A percentile compares a stretch with the other conserved stretches of the same genome.
These are phyloP conservation scores for Clarias batrachus DNA, from an alignment of 2,113 vertebrate genomes.

Conservation along the genomic window DNA sequence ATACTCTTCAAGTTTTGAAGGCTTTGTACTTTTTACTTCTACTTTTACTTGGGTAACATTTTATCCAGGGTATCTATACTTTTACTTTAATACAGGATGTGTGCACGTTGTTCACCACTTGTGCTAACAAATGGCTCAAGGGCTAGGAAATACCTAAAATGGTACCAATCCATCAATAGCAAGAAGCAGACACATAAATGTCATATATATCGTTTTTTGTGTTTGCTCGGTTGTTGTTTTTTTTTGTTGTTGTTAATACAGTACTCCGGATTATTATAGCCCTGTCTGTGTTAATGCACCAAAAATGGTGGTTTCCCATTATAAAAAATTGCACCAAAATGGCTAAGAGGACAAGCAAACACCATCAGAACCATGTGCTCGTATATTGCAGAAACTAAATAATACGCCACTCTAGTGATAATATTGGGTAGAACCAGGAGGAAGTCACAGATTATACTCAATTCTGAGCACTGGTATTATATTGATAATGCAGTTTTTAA, in stretches of 20 bases:
- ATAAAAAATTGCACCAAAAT: slow-evolving; percentile 12
- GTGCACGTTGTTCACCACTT: too few relatives aligned
- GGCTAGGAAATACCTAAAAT: background rate
- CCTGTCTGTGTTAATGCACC: slow-evolving; percentile 2
- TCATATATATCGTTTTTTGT: background rate
- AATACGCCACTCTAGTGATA: too few relatives aligned
- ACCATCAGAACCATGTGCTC: background rate
- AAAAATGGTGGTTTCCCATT: slow-evolving; percentile 18
- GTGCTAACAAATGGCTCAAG: background rate
- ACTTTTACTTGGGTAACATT: too few relatives aligned
- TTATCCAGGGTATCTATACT: too few relatives aligned
- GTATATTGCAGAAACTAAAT: background rate
- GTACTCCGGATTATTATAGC: background rate
- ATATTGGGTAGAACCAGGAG: background rate
- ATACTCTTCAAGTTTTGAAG: too few relatives aligned
- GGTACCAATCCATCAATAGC: background rate
- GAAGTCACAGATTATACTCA: slow-evolving; percentile 2
- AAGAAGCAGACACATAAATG: background rate
- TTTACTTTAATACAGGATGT: too few relatives aligned
- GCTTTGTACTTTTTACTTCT: too few relatives aligned
- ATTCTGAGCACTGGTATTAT: background rate
- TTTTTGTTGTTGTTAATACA: background rate
- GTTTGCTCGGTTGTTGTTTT: too few relatives aligned
- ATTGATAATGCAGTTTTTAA: background rate
- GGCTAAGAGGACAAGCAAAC: background rate